Evolutionary conservation across 2,113 vertebrate genomes (phyloP), one percentile per base, ranked within the genome.

Genomic region (Salvelinus namaycush): DNA sequence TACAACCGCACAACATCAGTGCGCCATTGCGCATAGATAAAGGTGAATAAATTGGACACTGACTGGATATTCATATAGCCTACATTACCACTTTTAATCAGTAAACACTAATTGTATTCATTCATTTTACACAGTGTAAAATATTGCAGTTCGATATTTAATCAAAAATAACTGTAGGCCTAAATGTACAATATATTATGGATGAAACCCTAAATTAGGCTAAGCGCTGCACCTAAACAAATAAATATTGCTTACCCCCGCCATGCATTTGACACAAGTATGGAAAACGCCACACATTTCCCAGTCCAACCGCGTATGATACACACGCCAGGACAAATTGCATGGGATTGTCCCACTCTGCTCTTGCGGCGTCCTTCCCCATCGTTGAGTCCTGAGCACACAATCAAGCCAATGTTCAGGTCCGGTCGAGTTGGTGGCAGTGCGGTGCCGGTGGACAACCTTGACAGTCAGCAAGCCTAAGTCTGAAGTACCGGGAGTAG

Each of bases 261-360:
- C 97, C 97, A 0, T 98, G 96, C 95, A 95, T 94, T 83, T 99
- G 97, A 83, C 97, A 98, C 27, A 99, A 92, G 86, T 99, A 99
- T 0, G 97, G 97, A 83, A 99, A 99, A 49, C 97, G 92, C 97
- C 97, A 99, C 39, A 99, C 96, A 16, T 98, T 99, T 12, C 97
- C 97, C 79, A 99, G 90, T 26, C 97, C 97, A 62, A 99, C 96
- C 0, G 97, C 95, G 20, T 95, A 99, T 0, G 97, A 98, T 57
- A 99, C 94, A 84, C 97, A 98, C 0, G 97, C 97, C 0, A 98
- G 91, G 16, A 99, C 22, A 64, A 98, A 99, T 85, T 99, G 94
- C 68, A 93, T 80, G 62, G 95, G 93, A 74, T 86, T 95, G 83
- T 94, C 93, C 97, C 97, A 99, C 0, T 90, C 91, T 0, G 95